Conservation (phyloP, 2,888 invertebrate genomes). For the Azorinus chamasolen region DNA sequence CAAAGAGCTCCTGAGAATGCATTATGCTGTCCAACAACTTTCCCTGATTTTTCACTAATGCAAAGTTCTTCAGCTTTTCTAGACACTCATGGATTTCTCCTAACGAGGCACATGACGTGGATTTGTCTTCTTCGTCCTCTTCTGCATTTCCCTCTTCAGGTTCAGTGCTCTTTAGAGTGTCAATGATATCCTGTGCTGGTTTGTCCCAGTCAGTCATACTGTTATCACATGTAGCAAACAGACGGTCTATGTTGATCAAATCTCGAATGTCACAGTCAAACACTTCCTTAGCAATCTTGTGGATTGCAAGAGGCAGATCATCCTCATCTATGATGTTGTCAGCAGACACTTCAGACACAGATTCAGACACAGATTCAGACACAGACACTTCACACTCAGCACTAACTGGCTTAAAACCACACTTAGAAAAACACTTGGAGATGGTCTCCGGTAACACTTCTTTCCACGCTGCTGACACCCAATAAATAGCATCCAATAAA, state of each 20-base stretch:
- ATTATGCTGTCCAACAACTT: neutral
- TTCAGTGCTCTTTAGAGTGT: neutral
- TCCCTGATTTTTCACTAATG: neutral
- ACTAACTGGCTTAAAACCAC: constrained; percentile 11
- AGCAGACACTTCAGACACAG: too few species aligned
- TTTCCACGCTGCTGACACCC: constrained; percentile 20
- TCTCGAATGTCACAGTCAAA: constrained; percentile 22
- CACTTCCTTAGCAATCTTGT: constrained; percentile 19
- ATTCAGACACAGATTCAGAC: too few species aligned
- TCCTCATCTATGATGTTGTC: too few species aligned
- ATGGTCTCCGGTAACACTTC: neutral
- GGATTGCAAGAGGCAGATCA: constrained; percentile 9
- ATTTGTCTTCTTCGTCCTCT: neutral
- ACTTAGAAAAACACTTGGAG: constrained; percentile 10
- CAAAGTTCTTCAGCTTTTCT: constrained; percentile 4
- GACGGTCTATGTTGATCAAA: constrained; percentile 6
- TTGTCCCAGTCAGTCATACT: constrained; percentile 29
- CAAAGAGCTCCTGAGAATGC: constrained; percentile 12
- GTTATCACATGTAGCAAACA: constrained; percentile 27
- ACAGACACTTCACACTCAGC: too few species aligned
- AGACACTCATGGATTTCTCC: neutral
- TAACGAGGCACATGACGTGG: neutral
- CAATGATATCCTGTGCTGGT: constrained; percentile 10
- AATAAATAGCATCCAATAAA: constrained; percentile 43
- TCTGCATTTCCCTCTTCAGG: neutral